phyloP scores from a whole-genome alignment of 2,797 vertebrate species.

The Poecilia wingei region DNA sequence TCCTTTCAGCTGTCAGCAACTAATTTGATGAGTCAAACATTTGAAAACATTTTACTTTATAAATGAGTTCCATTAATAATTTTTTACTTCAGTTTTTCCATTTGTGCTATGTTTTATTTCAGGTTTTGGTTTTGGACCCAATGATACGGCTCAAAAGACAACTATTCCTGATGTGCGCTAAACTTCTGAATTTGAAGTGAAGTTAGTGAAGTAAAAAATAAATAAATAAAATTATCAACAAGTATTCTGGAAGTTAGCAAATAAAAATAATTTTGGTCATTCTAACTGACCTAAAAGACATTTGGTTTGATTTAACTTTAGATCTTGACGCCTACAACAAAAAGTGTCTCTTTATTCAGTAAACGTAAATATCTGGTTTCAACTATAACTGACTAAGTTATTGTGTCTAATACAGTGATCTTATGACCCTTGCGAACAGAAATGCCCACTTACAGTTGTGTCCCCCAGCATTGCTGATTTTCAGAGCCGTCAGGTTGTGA shows the following conservation, averaged over 20 bases:
- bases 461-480: slow-evolving; percentile 77
- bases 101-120: neutral
- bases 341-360: neutral
- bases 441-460: slow-evolving; percentile 75
- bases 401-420: neutral
- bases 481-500: slow-evolving; percentile 83
- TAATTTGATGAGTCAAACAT: neutral
- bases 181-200: too few relatives aligned
- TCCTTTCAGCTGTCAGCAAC: neutral
- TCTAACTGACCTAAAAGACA: neutral
- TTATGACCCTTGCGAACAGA: slow-evolving; percentile 4
- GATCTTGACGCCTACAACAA: neutral
- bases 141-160: neutral
- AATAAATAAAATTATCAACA: neutral
- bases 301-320: neutral
- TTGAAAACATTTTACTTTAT: neutral
- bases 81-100: neutral
- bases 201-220: too few relatives aligned
- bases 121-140: neutral
- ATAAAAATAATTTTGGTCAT: neutral
- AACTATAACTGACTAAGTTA: neutral
- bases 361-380: neutral
- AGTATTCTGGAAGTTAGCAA: neutral
- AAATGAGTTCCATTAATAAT: neutral
- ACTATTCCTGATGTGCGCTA: neutral